Evolutionary conservation across 2,113 vertebrate genomes (phyloP), one percentile per base, ranked within the genome.

Genomic region (human (Homo sapiens)): DNA sequence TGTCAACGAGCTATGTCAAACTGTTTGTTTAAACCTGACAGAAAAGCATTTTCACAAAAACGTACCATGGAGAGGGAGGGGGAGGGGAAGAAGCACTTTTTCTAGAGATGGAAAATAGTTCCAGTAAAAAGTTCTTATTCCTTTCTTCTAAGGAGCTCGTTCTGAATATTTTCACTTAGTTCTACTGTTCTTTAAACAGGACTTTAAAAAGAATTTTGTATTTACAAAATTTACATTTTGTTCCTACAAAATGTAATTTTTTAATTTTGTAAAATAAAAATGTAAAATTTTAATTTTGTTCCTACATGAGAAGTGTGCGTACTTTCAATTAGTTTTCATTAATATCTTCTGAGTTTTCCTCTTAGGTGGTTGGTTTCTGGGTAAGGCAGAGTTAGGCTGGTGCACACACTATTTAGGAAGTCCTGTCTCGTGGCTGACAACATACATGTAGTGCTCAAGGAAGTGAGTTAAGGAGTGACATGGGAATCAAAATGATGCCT

Each of bases 1-100:
- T 98, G 76, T 97, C 72, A 96, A 81, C 25, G 48, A 72, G 23
- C 30, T 0, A 76, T 91, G 94, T 96, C n/a, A 45, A 85, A 92
- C 87, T 68, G 96, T 90, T 93, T 68, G 96, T 90, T 93, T 89
- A 97, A 97, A 87, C 81, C 61, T n/a, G 22, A 93, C 30, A 95
- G 84, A 55, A 95, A 95, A 43, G 25, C 40, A 89, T 84, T 87
- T 75, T 82, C 25, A 30, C 17, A 30, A 76, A 75, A 97, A 61
- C 2, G 30, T 43, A 88, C 89, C 7, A 78, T 87, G 94, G 57
- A 18, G 76, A 79, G 11, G 61, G 68, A 35, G 32, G 32, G 66
- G 32, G 16, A 68, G 16, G 32, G 32, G 32, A 96, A 96, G 55
- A 48, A 18, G 23, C 14, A 76, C 75, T 1, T 68, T 92, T 91